Evolutionary conservation across 1,140 invertebrate species (phyloP).

Genomic region (Heterodera carotae): DNA sequence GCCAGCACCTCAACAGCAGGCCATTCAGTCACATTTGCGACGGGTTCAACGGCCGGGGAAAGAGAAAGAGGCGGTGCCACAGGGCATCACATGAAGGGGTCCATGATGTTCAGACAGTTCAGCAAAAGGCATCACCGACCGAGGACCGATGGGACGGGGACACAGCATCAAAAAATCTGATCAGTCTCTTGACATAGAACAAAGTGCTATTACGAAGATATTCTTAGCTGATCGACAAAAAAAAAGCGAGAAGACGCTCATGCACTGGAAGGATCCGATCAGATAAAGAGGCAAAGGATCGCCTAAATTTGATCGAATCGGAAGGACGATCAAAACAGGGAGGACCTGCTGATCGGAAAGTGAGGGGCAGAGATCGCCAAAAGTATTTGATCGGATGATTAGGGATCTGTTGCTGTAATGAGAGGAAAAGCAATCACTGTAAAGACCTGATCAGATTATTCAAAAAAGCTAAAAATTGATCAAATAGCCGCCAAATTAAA

Average conservation of each 20-base stretch:
- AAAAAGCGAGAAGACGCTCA: too few species aligned
- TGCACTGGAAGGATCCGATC: too few species aligned
- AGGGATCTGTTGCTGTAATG: too few species aligned
- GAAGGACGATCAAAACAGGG: neutral
- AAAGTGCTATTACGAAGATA: too few species aligned
- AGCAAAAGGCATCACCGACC: slow-evolving; percentile 4
- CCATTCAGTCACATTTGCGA: slow-evolving; percentile 13
- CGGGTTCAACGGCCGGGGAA: neutral
- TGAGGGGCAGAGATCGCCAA: neutral
- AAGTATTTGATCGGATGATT: neutral
- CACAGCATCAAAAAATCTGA: slow-evolving; percentile 2
- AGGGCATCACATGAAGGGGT: slow-evolving; percentile 10
- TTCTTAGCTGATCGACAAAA: too few species aligned
- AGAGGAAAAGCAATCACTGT: too few species aligned
- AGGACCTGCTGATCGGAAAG: neutral
- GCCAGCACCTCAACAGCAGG: neutral
- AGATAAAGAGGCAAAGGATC: neutral
- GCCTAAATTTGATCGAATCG: too few species aligned
- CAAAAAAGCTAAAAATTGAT: too few species aligned
- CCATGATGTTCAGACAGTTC: slow-evolving; percentile 35
- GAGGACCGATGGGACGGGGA: neutral
- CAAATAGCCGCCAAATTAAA: too few species aligned
- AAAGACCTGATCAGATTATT: neutral
- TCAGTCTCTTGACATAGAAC: too few species aligned
- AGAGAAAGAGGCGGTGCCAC: neutral